Base-by-base conservation (phyloP, 2,888 invertebrate genomes). In the Rhodophaea formosa region DNA sequence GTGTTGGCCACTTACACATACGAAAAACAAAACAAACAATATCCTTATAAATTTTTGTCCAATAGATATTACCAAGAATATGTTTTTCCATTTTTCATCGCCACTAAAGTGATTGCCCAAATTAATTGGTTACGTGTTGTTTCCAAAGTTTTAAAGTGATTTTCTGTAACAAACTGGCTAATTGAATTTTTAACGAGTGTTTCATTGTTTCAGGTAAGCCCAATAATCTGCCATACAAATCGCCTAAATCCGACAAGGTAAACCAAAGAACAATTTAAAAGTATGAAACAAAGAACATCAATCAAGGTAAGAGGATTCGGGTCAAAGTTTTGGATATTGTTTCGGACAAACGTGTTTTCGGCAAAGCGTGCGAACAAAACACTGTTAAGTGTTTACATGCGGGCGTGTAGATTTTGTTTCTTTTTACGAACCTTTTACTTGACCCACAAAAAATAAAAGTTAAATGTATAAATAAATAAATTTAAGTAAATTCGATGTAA, bases 161-260 rank as follows among this genome's bases (percentile, higher is more conserved):
- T 39, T 35, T 39, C n/a, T 12, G 15, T 23, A 39, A 17, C 51
- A 35, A 35, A 35, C 12, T 17, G 35, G 23, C 23, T 23, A 3
- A 23, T 51, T 51, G 15, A 16, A 51, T 51, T 51, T 32, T 51
- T 51, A 35, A 51, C 51, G 35, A 51, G 51, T 16, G 17, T 51
- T 51, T 35, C 30, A 49, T 51, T 51, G 35, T 51, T 51, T 7
- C 51, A 51, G 51, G 51, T 51, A 12, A 51, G 51, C 29, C n/a
- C 51, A 32, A 51, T n/a, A 16, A 32, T 51, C 35, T 35, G 51
- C 17, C 14, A 49, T 35, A 12, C 6, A 35, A 51, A 30, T 30
- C 35, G 8, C 16, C 14, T 10, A 7, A 35, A 51, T 1, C 3
- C 29, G 29, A 46, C 23, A 46, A 23, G 46, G 46, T 46, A 46